Base-by-base conservation (phyloP, 2,113 vertebrate species). In the Cercopithecus mona region DNA sequence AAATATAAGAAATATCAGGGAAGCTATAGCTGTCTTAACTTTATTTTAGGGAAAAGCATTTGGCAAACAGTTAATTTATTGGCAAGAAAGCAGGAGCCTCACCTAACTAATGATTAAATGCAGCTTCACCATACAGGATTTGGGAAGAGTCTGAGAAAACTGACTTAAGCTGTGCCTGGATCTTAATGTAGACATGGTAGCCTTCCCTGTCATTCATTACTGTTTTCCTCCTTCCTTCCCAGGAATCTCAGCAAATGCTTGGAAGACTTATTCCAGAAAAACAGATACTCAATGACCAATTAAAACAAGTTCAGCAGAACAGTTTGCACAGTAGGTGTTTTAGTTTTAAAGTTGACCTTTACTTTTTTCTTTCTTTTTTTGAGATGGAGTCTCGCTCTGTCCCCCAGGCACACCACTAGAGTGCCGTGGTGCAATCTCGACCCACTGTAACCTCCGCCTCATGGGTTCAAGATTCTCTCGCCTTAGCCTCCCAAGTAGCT, bases 201-300 rank as follows among this genome's bases (percentile, higher is more conserved):
- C 6, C 85, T 25, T 73, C 91, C 5, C 17, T 38, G 12, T 88
- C 68, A 75, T 6, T 97, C 38, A 88, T 72, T 52, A 10, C 78
- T 55, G 12, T 3, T 50, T 50, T 79, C 48, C 78, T 72, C 96
- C 20, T 90, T n/a, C 55, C 5, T 50, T 76, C 32, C 85, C 88
- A 99, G 99, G 99, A 99, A 94, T 99, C 99, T 80, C 99, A 99
- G 98, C 99, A 99, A 97, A 99, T 99, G 99, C 99, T 99, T 97
- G 99, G 99, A 94, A 99, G 99, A 88, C 98, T 99, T 68, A 99
- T 99, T 98, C 99, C 99, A 72, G 99, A 99, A 96, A 99, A 99
- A 97, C 99, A 99, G 97, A 98, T 98, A 96, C 99, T 99, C n/a
- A 99, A 99, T 90, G 99, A 99, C 75, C 99, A 99, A 80, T 97